Evolutionary conservation across 1,140 invertebrate genomes (phyloP), one percentile per base, ranked within the genome.

Genomic region (Antheraea pernyi): DNA sequence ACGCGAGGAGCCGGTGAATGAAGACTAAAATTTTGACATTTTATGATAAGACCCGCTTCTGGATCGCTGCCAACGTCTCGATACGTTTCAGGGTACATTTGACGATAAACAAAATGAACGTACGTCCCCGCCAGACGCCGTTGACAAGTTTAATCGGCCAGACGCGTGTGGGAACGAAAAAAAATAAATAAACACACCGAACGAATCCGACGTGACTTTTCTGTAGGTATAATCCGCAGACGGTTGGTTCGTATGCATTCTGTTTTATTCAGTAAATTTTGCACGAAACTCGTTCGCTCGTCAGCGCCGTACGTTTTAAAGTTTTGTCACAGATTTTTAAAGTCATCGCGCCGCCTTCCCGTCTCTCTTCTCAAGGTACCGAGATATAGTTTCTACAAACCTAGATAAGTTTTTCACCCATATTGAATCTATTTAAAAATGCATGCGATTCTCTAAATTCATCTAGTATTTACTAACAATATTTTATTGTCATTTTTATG

Each of bases 81-180:
- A 71, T 70, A 79, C 46, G n/a, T 39, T 16, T n/a, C 6, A 19
- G 19, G 62, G 16, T 11, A 37, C 11, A 61, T 71, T 70, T 75
- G 70, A 68, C 65, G 76, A 86, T 89, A 89, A 86, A 89, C 84
- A 88, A 82, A 73, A 69, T 76, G 82, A 85, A 89, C 82, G 83
- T 77, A 58, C 70, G 63, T 71, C 72, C 70, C 73, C 70, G 70
- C 80, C 85, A 88, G 84, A 86, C 87, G 70, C 63, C 77, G 83
- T 71, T 88, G 85, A 89, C 82, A 88, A 77, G 72, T 87, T 86
- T 82, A 85, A 77, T 76, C 77, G 36, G 37, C 62, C 62, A 64
- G 62, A 64, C 62, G 36, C 46, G 46, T 53, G 46, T n/a, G 46
- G 46, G 46, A 53, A 53, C 13, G 13, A 16, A 53, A 53, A 53